Percentiles rank a stretch among this genome's conserved stretches.
Evolutionary conservation across 2,113 vertebrate species (phyloP).

Genomic region (Hystrix cristata): DNA sequence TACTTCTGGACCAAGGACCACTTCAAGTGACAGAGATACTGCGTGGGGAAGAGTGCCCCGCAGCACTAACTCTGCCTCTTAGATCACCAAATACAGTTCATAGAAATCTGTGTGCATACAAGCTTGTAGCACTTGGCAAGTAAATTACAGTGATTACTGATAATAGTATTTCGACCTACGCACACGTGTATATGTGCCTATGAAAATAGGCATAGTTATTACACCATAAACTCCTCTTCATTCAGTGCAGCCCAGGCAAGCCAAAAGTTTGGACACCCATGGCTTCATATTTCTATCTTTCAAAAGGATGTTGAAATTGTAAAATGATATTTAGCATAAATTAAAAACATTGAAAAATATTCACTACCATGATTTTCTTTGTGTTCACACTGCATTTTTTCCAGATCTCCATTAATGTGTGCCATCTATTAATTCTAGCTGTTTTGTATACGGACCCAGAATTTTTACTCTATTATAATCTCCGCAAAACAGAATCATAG

Average conservation of each 20-base stretch:
- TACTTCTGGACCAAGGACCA: background rate
- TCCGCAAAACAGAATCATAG: background rate
- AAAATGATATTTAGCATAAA: background rate
- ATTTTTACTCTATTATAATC: background rate
- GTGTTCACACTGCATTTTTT: background rate
- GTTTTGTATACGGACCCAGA: background rate
- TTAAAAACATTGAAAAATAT: background rate
- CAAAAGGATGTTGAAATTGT: background rate
- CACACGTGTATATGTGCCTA: background rate
- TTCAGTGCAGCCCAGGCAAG: background rate
- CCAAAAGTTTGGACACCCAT: background rate
- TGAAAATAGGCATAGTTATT: background rate
- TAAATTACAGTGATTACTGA: background rate
- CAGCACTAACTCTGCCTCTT: background rate
- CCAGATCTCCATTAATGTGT: background rate
- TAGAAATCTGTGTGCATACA: background rate
- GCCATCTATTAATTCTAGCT: background rate
- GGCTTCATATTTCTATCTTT: background rate
- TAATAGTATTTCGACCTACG: background rate
- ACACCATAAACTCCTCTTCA: background rate
- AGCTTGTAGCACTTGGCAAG: background rate
- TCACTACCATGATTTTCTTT: background rate
- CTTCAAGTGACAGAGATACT: background rate
- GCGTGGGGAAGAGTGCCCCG: background rate
- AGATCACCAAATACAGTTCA: background rate